These are phyloP conservation scores for Macropis europaea DNA, from an alignment of 2,888 invertebrate genomes.

Conservation along the genomic window DNA sequence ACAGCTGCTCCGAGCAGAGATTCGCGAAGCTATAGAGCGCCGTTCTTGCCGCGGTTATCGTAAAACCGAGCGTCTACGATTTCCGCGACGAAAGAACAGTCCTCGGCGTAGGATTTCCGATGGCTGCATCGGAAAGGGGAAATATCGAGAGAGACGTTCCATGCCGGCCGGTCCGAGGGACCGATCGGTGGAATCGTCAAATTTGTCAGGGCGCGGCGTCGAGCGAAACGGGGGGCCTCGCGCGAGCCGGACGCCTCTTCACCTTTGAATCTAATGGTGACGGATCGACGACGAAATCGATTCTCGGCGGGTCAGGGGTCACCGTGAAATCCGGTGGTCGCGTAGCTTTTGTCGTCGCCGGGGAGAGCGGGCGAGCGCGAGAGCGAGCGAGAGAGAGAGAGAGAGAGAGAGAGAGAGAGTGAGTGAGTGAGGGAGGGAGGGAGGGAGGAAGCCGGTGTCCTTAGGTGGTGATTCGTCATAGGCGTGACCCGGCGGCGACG, in stretches of 20 bases:
- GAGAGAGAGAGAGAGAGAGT: neutral
- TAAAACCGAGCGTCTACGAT: conserved; percentile 51
- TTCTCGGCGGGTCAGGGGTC: conserved; percentile 49
- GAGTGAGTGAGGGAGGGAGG: neutral
- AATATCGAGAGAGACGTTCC: no score
- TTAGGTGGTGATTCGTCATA: conserved; percentile 62
- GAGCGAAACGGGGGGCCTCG: neutral
- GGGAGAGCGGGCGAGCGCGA: neutral
- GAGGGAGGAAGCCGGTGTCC: conserved; percentile 29
- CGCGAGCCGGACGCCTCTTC: conserved; percentile 5
- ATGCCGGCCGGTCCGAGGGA: neutral
- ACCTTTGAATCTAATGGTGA: conserved; percentile 64
- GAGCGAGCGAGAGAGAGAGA: neutral
- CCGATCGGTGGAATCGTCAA: neutral
- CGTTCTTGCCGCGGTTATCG: conserved; percentile 38
- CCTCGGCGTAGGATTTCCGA: conserved; percentile 48
- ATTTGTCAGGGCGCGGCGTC: neutral
- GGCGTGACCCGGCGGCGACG: conserved; percentile 45
- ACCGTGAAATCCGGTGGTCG: conserved; percentile 51
- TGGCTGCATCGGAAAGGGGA: neutral
- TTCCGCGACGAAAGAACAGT: conserved; percentile 35
- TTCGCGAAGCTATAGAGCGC: conserved; percentile 38
- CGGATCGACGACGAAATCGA: conserved; percentile 72
- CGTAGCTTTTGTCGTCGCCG: conserved; percentile 38
- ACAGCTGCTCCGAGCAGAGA: conserved; percentile 25